phyloP scores from a whole-genome alignment of 2,797 vertebrate genomes.

The Parotocinclus haroldoi region DNA sequence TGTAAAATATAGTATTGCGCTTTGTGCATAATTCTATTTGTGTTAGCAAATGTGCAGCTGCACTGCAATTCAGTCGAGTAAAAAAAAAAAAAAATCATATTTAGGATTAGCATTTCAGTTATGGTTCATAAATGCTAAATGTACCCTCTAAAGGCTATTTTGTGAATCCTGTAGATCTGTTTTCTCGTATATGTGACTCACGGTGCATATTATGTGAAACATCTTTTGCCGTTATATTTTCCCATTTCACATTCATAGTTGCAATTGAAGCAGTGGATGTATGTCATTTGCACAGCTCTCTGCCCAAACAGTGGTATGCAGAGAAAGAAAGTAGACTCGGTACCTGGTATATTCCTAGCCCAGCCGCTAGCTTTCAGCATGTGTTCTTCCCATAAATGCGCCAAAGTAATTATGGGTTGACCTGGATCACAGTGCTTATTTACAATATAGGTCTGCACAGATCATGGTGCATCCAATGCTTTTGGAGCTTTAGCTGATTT shows the following conservation, averaged over 20 bases:
- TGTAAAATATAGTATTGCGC: no score
- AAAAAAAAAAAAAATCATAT: no score
- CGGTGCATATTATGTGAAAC: neutral
- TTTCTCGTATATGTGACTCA: constrained; percentile 11
- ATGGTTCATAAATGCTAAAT: constrained; percentile 16
- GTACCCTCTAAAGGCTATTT: constrained; percentile 6
- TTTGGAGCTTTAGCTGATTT: neutral
- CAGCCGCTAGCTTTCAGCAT: constrained; percentile 3
- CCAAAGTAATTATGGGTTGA: constrained; percentile 2
- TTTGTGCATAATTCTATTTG: no score
- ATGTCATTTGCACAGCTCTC: constrained; percentile 10
- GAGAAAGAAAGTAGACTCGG: neutral
- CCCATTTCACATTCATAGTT: neutral
- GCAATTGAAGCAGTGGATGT: constrained; percentile 5
- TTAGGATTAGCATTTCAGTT: neutral
- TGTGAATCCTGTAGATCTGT: neutral
- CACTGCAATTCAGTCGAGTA: no score
- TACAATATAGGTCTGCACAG: neutral
- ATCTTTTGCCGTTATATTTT: constrained; percentile 8
- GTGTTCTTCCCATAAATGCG: constrained; percentile 14
- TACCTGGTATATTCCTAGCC: constrained; percentile 3
- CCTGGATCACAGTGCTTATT: neutral
- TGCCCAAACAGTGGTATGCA: neutral
- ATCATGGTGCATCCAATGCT: neutral
- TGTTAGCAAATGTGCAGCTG: no score